Evolutionary conservation across 2,113 vertebrate genomes (phyloP).

Genomic region (Donacobius atricapilla): DNA sequence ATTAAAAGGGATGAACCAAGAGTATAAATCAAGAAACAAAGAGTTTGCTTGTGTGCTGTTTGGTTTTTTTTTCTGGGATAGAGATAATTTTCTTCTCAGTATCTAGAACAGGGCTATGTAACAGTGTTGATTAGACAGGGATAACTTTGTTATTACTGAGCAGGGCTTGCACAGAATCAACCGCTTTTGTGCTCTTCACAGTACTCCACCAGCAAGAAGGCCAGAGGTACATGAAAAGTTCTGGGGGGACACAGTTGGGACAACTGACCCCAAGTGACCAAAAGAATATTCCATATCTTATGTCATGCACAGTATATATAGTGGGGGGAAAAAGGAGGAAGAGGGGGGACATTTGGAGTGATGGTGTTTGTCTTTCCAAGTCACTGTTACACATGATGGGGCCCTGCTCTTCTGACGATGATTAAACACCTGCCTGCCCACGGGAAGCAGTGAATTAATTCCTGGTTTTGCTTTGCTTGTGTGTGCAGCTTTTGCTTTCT

Average conservation of each 20-base stretch:
- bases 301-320: background rate
- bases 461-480: background rate
- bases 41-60: background rate
- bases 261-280: background rate
- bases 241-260: background rate
- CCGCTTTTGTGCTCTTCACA: background rate
- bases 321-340: background rate
- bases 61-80: background rate
- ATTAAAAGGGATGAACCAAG: background rate
- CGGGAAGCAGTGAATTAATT: background rate
- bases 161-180: background rate
- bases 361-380: background rate
- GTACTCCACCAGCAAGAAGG: background rate
- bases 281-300: background rate
- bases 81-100: background rate
- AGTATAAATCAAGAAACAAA: background rate
- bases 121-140: background rate
- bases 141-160: background rate
- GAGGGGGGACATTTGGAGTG: accelerated
- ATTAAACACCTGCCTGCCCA: background rate
- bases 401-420: background rate
- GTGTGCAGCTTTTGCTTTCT: background rate
- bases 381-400: accelerated
- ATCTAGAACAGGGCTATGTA: background rate
- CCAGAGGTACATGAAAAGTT: background rate